Percentiles rank a stretch among this genome's conserved stretches.
Evolutionary conservation across 2,888 invertebrate species (phyloP).

Genomic region (Romanomermis culicivorax): DNA sequence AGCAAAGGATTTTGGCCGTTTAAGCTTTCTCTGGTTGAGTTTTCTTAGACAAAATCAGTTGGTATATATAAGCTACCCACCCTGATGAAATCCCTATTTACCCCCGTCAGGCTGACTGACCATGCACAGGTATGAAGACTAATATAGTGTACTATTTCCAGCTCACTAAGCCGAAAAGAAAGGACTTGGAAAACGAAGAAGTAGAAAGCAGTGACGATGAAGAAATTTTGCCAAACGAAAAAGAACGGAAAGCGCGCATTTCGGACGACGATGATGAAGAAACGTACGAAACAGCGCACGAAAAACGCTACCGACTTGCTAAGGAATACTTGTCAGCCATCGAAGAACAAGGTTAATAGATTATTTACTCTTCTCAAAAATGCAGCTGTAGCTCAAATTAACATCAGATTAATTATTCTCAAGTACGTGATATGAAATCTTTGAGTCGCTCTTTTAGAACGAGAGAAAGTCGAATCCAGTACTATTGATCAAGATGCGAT

Average conservation of each 20-base stretch:
- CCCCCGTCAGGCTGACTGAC: too few relatives aligned
- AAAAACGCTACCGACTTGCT: slow-evolving; percentile 66
- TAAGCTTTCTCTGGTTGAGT: too few relatives aligned
- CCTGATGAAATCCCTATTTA: too few relatives aligned
- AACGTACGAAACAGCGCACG: slow-evolving; percentile 39
- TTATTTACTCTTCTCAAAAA: neutral
- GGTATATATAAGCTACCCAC: too few relatives aligned
- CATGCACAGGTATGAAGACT: too few relatives aligned
- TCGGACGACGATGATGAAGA: slow-evolving; percentile 13
- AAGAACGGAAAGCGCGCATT: neutral
- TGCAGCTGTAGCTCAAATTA: too few relatives aligned
- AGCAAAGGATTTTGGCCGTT: too few relatives aligned
- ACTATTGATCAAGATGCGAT: slow-evolving; percentile 41
- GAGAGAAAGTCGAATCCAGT: slow-evolving; percentile 33
- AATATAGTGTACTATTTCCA: too few relatives aligned
- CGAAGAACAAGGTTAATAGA: slow-evolving; percentile 40
- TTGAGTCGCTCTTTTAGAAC: too few relatives aligned
- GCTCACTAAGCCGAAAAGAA: neutral
- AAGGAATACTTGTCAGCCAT: slow-evolving; percentile 71
- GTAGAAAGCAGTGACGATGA: neutral
- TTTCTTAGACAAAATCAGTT: too few relatives aligned
- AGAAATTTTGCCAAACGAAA: neutral
- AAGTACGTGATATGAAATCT: too few relatives aligned
- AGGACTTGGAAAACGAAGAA: neutral
- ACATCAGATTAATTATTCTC: too few relatives aligned